Evolutionary conservation across 2,888 invertebrate genomes (phyloP).

Genomic region (Campoletis raptor): DNA sequence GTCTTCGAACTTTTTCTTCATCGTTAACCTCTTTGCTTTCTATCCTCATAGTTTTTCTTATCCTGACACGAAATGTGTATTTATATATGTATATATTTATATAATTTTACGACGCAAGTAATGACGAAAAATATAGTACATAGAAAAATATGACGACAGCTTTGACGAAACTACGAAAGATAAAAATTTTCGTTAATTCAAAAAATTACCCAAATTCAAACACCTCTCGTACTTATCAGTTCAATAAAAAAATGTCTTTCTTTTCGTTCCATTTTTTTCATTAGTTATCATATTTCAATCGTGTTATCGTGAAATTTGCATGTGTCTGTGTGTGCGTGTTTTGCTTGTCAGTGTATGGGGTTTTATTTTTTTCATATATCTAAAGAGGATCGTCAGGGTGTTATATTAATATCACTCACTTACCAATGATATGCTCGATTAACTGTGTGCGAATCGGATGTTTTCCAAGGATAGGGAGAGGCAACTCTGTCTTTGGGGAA

Average conservation of each 20-base stretch:
- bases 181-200: not conserved
- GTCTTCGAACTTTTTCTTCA: conserved; percentile 6
- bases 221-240: not conserved
- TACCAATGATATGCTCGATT: conserved; percentile 80
- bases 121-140: conserved; percentile 68
- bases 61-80: conserved; percentile 15
- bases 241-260: not conserved
- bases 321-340: conserved; percentile 30
- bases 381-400: conserved; percentile 71
- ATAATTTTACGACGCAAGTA: conserved; percentile 42
- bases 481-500: conserved; percentile 18
- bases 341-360: conserved; percentile 12
- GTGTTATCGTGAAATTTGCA: not conserved
- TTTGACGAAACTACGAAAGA: conserved; percentile 61
- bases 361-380: conserved; percentile 35
- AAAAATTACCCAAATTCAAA: not conserved
- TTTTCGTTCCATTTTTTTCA: not conserved
- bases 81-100: conserved; percentile 12
- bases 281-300: not conserved
- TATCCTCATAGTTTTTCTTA: not conserved
- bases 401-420: conserved; percentile 78
- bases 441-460: conserved; percentile 71
- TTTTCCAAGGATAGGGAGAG: conserved; percentile 43
- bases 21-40: not conserved
- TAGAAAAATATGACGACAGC: conserved; percentile 72